phyloP scores from a whole-genome alignment of 2,113 vertebrate genomes.

The Leucosticte australis region DNA sequence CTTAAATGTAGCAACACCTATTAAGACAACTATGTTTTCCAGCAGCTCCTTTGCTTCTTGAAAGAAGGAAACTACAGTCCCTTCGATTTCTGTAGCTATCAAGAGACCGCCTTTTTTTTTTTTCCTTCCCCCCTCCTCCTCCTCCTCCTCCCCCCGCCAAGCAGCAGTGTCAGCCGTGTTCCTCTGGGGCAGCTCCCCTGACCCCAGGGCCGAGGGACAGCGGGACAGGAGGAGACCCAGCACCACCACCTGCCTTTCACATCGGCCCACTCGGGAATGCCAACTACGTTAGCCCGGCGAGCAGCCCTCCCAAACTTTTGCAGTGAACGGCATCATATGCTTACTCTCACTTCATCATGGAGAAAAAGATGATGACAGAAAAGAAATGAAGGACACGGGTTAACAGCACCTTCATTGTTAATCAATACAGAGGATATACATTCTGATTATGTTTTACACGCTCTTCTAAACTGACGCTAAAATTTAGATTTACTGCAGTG shows the following conservation, averaged over 20 bases:
- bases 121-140: background rate
- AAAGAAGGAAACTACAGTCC: slow-evolving; percentile 19
- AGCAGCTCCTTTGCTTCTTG: background rate
- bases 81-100: background rate
- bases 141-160: background rate
- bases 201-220: background rate
- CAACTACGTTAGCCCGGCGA: background rate
- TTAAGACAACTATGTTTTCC: background rate
- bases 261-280: rapidly evolving
- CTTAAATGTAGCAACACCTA: background rate
- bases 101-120: background rate
- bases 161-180: background rate
- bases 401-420: background rate
- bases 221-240: background rate
- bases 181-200: background rate
- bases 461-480: background rate
- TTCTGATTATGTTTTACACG: background rate
- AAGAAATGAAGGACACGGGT: background rate
- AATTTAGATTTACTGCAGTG: background rate
- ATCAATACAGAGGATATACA: background rate
- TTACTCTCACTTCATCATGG: background rate
- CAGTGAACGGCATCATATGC: background rate
- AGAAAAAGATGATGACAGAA: background rate
- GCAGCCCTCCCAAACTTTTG: background rate
- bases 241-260: background rate